These are phyloP conservation scores for Fringilla coelebs DNA, from an alignment of 2,797 vertebrate species.

Conservation along the genomic window DNA sequence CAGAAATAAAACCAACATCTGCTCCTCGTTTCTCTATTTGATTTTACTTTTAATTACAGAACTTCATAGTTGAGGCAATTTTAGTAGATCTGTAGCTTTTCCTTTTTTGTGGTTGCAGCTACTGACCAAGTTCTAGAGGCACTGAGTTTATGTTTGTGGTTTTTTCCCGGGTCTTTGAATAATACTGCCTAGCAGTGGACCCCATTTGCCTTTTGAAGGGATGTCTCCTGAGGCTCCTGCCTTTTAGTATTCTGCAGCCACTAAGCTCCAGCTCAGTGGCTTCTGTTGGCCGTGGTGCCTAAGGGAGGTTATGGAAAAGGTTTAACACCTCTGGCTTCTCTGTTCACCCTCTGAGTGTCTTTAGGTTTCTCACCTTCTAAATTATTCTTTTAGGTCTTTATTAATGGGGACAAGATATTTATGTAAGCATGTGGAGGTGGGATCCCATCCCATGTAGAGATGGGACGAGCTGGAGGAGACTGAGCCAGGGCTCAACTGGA, in stretches of 20 bases:
- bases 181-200: background rate
- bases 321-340: background rate
- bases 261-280: background rate
- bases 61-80: conserved; percentile 23
- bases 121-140: background rate
- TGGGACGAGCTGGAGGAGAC: background rate
- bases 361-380: background rate
- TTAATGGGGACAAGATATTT: background rate
- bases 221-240: background rate
- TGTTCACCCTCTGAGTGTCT: background rate
- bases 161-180: background rate
- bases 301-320: background rate
- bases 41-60: conserved; percentile 64
- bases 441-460: background rate
- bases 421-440: background rate
- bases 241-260: background rate
- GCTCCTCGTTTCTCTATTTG: conserved; percentile 30
- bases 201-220: background rate
- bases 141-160: background rate
- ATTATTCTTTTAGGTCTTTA: background rate
- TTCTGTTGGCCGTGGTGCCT: background rate
- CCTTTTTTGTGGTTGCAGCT: background rate
- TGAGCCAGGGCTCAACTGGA: background rate
- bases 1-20: conserved; percentile 60
- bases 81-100: background rate